Evolutionary conservation across 2,113 vertebrate species (phyloP), one percentile per base, ranked within the genome.

Genomic region (Ahaetulla prasina): DNA sequence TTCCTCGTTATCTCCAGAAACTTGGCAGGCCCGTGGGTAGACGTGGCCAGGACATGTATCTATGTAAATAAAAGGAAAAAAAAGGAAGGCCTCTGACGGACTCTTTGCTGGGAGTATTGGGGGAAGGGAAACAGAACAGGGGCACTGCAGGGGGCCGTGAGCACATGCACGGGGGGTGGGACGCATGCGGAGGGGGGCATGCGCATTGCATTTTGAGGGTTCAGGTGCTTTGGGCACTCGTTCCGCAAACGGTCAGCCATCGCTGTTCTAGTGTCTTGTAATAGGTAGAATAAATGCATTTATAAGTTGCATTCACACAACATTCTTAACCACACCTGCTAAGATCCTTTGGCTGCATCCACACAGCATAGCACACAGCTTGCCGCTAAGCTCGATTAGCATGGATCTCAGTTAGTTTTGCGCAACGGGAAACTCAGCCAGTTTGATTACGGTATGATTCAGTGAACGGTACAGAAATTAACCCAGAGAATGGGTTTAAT

Each of bases 171-270:
- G n/a, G 49, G 49, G 10, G 10, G 49, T 8, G 49, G 49, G 49
- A 10, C 49, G 1, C 49, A 0, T 11, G 9, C 9, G 10, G 0
- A 2, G 45, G 45, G 10, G 45, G 45, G 5, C 45, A 7, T 47
- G 45, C 45, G 45, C 45, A 47, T 47, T 47, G 45, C 45, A 47
- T 47, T 47, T 47, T 47, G 6, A 6, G 45, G 45, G 45, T 47
- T 47, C 45, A 4, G 45, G 45, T 6, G 45, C 43, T 47, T 47
- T 47, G 45, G 45, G 45, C 45, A 47, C 45, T 47, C 3, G 43
- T 2, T 45, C 43, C 3, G 43, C 2, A 45, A 45, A 45, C 2
- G 43, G 43, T 45, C 3, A 45, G 43, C 43, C 7, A 49, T 49
- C 49, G 11, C 49, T 55, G 50, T 14, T 3, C 18, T 14, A 49